Evolutionary conservation across 1,140 invertebrate genomes (phyloP).

Genomic region (Ptiloglossa arizonensis): DNA sequence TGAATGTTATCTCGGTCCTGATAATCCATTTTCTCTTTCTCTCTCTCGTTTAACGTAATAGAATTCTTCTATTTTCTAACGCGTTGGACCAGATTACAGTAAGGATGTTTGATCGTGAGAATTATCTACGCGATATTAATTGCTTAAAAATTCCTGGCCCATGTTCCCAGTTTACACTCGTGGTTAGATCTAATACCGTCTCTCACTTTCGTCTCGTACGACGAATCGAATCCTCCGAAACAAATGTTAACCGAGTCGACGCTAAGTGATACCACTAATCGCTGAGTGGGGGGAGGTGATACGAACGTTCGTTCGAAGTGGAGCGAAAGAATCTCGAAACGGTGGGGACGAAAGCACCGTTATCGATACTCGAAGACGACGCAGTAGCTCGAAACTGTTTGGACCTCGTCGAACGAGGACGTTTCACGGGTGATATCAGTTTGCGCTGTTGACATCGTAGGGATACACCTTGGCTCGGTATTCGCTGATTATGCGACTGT

Average conservation of each 20-base stretch:
- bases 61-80: too few relatives aligned
- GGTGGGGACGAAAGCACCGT: conserved; percentile 19
- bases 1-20: too few relatives aligned
- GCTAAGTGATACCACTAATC: conserved; percentile 11
- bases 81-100: too few relatives aligned
- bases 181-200: too few relatives aligned
- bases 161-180: too few relatives aligned
- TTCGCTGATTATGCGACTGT: conserved; percentile 57
- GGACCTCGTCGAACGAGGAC: conserved; percentile 8
- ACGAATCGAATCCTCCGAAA: background rate
- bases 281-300: background rate
- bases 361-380: conserved; percentile 16
- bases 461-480: conserved; percentile 24
- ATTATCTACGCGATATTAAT: too few relatives aligned
- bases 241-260: background rate
- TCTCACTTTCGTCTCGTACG: background rate
- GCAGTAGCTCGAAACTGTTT: conserved; percentile 22
- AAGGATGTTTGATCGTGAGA: too few relatives aligned
- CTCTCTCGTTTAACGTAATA: too few relatives aligned
- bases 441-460: conserved; percentile 43
- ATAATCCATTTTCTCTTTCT: too few relatives aligned
- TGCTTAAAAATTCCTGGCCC: too few relatives aligned
- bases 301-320: background rate
- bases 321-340: background rate
- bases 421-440: conserved; percentile 6